These are phyloP conservation scores for Dysidea cf. avara DNA, from an alignment of 37 sponge, comb jelly and placozoan species.

Conservation along the genomic window DNA sequence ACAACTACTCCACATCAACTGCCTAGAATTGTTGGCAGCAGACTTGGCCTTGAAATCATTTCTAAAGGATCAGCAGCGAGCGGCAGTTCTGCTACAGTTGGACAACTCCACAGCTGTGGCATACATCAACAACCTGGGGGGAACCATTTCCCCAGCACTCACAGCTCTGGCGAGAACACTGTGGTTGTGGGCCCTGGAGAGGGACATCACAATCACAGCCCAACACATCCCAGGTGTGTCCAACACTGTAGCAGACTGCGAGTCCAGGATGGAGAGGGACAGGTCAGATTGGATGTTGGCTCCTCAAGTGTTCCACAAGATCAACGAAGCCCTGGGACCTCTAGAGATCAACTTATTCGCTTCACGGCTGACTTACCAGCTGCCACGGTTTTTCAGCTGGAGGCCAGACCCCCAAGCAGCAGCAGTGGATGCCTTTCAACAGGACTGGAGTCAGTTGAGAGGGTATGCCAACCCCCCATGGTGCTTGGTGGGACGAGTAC, in stretches of 20 bases:
- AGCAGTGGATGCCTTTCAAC: slow-evolving; percentile 20
- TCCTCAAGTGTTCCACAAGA: neutral
- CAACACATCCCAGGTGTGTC: slow-evolving; percentile 15
- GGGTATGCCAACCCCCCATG: slow-evolving; percentile 6
- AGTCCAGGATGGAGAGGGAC: slow-evolving; percentile 4
- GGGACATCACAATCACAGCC: neutral
- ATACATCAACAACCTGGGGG: slow-evolving; percentile 3
- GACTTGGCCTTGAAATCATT: neutral
- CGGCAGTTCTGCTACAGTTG: neutral
- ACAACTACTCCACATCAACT: neutral
- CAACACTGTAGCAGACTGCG: slow-evolving; percentile 17
- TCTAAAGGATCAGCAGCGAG: neutral
- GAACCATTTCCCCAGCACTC: slow-evolving; percentile 3
- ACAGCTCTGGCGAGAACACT: neutral
- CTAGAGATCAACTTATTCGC: slow-evolving; percentile 19
- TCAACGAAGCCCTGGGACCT: neutral
- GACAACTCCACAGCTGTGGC: slow-evolving; percentile 20
- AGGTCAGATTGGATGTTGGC: slow-evolving; percentile 15
- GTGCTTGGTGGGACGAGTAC: neutral
- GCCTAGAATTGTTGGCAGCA: slow-evolving; percentile 13
- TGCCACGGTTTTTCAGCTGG: slow-evolving; percentile 10
- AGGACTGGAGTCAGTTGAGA: neutral
- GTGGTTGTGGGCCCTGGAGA: slow-evolving; percentile 5
- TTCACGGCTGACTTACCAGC: slow-evolving; percentile 16
- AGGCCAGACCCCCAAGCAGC: slow-evolving; percentile 13